These are phyloP conservation scores for Galerucella calmariensis DNA, from an alignment of 2,888 invertebrate genomes.

Conservation along the genomic window DNA sequence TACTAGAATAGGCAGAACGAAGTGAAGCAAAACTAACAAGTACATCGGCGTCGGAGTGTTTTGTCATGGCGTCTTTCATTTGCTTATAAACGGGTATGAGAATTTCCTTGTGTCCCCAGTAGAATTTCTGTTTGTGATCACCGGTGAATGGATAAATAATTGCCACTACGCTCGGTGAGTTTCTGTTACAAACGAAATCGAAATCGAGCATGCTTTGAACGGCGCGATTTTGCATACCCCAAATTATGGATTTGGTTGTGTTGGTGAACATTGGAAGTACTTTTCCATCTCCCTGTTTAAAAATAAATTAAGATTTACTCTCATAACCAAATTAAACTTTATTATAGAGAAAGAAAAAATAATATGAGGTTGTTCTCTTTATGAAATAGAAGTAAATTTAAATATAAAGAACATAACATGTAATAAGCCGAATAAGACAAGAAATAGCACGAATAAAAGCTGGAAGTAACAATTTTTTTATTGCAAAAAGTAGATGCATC, in stretches of 20 bases:
- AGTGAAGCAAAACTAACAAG: slow-evolving; percentile 98
- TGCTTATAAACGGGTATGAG: slow-evolving; percentile 93
- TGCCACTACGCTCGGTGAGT: slow-evolving; percentile 92
- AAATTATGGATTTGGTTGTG: slow-evolving; percentile 92
- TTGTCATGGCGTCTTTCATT: slow-evolving; percentile 95
- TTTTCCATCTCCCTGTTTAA: slow-evolving; percentile 52
- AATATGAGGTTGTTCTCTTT: slow-evolving; percentile 6
- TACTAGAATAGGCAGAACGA: slow-evolving; percentile 96
- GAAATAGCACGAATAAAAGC: neutral
- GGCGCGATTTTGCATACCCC: slow-evolving; percentile 99
- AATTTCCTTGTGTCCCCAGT: slow-evolving; percentile 99
- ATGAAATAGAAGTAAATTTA: neutral
- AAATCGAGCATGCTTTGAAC: slow-evolving; percentile 97
- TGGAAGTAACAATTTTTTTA: no score
- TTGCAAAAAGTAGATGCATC: no score
- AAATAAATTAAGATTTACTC: slow-evolving; percentile 40
- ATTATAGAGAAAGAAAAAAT: slow-evolving; percentile 21
- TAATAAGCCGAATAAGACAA: neutral
- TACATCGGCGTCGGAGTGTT: slow-evolving; percentile 94
- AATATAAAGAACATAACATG: neutral
- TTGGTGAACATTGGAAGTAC: slow-evolving; percentile 77
- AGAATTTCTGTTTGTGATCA: slow-evolving; percentile 99
- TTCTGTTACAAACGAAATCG: slow-evolving; percentile 91
- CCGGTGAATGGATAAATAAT: slow-evolving; percentile 98
- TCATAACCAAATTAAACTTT: neutral